Conservation (phyloP, 2,113 vertebrate genomes). For the Halcyon senegalensis region DNA sequence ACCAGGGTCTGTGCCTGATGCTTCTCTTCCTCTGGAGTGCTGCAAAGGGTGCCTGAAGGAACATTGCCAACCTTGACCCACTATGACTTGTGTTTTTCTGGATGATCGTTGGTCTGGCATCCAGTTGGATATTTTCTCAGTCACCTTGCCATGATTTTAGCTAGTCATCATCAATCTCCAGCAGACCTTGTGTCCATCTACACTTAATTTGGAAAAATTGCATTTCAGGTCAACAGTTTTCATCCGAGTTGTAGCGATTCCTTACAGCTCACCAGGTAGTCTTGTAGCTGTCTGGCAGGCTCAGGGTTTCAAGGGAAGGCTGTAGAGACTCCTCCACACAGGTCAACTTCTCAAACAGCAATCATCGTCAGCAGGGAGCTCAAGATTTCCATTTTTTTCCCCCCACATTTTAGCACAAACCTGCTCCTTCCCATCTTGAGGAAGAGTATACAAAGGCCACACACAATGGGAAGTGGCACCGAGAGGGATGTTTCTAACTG, state of each 20-base stretch:
- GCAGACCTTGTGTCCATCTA: background rate
- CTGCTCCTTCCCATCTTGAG: background rate
- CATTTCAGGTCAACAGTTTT: background rate
- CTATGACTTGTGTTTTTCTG: background rate
- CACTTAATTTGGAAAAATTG: background rate
- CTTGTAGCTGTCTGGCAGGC: background rate
- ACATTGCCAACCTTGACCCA: background rate
- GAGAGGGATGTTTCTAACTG: background rate
- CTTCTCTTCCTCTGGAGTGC: background rate
- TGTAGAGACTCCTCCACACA: background rate
- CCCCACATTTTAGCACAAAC: background rate
- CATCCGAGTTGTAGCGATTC: background rate
- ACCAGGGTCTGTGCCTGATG: background rate
- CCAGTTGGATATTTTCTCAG: background rate
- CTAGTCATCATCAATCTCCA: background rate
- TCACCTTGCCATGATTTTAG: background rate
- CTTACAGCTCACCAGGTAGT: background rate
- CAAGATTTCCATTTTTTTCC: background rate
- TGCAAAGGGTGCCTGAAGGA: background rate
- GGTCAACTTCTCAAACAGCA: background rate
- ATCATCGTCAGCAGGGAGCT: background rate
- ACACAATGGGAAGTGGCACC: background rate
- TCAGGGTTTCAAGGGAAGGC: background rate
- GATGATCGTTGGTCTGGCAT: rapidly evolving
- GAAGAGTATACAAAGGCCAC: background rate